These are phyloP conservation scores for Hemibagrus guttatus DNA, from an alignment of 2,797 vertebrate genomes.

Conservation along the genomic window DNA sequence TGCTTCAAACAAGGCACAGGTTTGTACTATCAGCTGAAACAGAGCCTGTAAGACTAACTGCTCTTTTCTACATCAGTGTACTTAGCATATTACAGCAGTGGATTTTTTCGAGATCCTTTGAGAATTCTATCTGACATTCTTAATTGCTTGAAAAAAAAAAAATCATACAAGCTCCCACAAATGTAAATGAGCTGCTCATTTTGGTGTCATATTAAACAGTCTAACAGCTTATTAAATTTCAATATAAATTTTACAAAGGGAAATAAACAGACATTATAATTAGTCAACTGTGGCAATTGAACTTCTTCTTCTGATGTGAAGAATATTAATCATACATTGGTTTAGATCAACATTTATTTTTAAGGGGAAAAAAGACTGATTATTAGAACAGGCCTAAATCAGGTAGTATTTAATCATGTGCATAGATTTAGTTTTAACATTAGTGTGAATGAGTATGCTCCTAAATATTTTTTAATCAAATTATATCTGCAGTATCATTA, in stretches of 20 bases:
- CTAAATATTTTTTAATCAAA: neutral
- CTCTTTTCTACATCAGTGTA: neutral
- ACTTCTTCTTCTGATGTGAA: neutral
- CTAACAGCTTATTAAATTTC: slow-evolving; percentile 34
- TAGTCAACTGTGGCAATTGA: neutral
- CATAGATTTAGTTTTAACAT: too few relatives aligned
- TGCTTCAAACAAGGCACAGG: slow-evolving; percentile 86
- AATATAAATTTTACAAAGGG: slow-evolving; percentile 16
- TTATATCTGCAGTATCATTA: too few relatives aligned
- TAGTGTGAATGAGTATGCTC: too few relatives aligned
- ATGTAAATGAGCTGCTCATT: slow-evolving; percentile 13
- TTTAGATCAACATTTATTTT: neutral
- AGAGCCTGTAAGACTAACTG: neutral
- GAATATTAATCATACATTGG: slow-evolving; percentile 9
- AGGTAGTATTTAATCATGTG: neutral
- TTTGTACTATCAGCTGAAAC: slow-evolving; percentile 54
- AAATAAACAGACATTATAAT: slow-evolving; percentile 23
- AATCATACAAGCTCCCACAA: neutral
- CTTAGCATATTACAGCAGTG: neutral
- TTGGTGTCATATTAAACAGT: slow-evolving; percentile 17
- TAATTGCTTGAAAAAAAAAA: neutral
- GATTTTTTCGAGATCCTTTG: neutral
- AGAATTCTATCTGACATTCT: neutral
- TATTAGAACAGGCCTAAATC: neutral
- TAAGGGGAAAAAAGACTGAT: neutral